Evolutionary conservation across 2,113 vertebrate genomes (phyloP), one percentile per base, ranked within the genome.

Genomic region (Entelurus aequoreus): DNA sequence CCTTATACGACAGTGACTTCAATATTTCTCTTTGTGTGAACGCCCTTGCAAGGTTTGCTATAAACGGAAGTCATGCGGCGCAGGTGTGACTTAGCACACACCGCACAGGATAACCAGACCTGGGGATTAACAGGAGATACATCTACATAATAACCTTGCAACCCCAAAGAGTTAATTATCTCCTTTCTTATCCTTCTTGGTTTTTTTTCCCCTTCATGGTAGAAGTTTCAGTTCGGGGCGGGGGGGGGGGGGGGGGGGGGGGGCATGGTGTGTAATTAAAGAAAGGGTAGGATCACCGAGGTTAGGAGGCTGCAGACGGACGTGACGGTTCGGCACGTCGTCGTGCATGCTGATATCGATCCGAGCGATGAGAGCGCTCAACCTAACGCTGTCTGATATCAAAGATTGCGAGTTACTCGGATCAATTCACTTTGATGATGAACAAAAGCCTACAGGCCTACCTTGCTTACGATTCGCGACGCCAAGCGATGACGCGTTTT

Each of bases 381-480:
- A 46, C 42, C 42, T 12, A 46, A 12, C 42, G 3, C 8, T 10
- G 16, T 57, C 42, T n/a, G 42, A 35, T 11, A 11, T 57, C 14
- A 40, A 58, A 46, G 38, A 21, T 4, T 21, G 57, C 16, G 1
- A 16, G 28, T 28, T 28, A 28, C 28, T 28, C 28, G 28, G 28
- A 59, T 9, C 8, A 46, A 46, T 46, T 46, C 82, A 77, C 67
- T 87, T 71, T 76, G 69, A 88, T 93, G 83, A 72, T 78, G 67
- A 84, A 78, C 73, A 84, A 82, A 82, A 86, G 69, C 80, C 79
- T 75, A 80, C 63, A 66, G 80, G 77, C 93, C 94, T 98, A 98
- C 95, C 95, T 98, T 98, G 93, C 88, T 96, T 98, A 93, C 93
- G 93, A 88, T 96, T 97, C 92, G 94, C 94, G 91, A 94, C 94